Evolutionary conservation across 2,888 invertebrate genomes (phyloP).

Genomic region (Drosophila multiciliata): DNA sequence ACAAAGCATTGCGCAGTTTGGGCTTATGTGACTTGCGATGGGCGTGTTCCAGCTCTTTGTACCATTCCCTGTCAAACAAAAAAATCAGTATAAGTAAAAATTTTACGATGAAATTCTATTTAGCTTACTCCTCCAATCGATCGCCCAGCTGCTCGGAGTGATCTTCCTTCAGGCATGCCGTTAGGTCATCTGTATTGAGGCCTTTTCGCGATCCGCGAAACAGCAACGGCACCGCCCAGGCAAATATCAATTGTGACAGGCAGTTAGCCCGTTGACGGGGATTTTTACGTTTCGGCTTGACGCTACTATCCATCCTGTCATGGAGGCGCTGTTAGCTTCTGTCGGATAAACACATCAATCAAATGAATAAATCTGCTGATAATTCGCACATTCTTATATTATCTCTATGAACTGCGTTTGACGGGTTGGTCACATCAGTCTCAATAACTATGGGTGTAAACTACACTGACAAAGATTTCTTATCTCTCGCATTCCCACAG

Average conservation of each 20-base stretch:
- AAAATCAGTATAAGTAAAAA: background rate
- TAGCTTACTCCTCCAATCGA: constrained; percentile 82
- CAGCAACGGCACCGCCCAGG: constrained; percentile 83
- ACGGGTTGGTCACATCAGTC: constrained; percentile 8
- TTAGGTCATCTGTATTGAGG: constrained; percentile 88
- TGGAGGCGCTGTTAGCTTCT: constrained; percentile 22
- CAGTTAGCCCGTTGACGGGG: constrained; percentile 82
- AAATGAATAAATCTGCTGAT: constrained; percentile 24
- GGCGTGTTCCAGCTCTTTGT: constrained; percentile 87
- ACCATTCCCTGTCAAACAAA: constrained; percentile 87
- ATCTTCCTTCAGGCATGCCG: constrained; percentile 88
- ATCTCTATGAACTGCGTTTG: constrained; percentile 2
- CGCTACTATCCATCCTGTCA: constrained; percentile 83
- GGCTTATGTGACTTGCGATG: constrained; percentile 87
- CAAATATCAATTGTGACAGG: constrained; percentile 83
- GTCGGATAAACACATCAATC: constrained; percentile 11
- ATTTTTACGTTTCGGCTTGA: constrained; percentile 83
- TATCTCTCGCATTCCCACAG: constrained; percentile 31
- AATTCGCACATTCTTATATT: background rate
- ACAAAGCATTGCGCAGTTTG: constrained; percentile 88
- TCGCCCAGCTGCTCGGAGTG: constrained; percentile 84
- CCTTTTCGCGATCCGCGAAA: constrained; percentile 82
- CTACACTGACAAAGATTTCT: constrained; percentile 21
- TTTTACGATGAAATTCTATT: rapidly evolving
- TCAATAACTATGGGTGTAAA: constrained; percentile 13